Percentiles rank a stretch among this genome's conserved stretches.
phyloP scores from a whole-genome alignment of 2,888 invertebrate genomes.

The Clitarchus hookeri region DNA sequence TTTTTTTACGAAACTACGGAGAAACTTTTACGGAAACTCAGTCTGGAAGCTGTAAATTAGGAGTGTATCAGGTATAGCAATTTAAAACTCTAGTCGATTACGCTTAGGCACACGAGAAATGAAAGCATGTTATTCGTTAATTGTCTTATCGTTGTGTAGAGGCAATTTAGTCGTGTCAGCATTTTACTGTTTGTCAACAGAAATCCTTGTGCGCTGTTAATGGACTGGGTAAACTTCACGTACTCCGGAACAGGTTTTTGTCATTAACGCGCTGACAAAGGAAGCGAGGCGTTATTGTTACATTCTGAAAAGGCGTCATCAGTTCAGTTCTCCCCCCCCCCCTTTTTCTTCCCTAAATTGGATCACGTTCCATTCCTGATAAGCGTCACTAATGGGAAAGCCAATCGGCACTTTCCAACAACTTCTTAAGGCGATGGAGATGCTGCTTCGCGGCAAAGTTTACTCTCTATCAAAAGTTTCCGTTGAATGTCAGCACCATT shows the following conservation, averaged over 20 bases:
- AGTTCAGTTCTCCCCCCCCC: not conserved
- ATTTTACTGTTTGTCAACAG: not conserved
- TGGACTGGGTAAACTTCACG: not conserved
- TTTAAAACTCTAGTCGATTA: too few relatives aligned
- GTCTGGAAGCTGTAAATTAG: not conserved
- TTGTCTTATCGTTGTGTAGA: not conserved
- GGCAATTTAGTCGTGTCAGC: not conserved
- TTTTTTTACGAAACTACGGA: not conserved
- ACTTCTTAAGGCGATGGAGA: not conserved
- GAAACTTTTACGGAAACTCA: not conserved
- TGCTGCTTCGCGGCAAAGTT: not conserved
- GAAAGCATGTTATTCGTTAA: not conserved
- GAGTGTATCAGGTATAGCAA: not conserved
- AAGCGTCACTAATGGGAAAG: not conserved
- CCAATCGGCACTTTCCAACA: not conserved
- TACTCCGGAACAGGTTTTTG: constrained; percentile 2
- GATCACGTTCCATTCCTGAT: not conserved
- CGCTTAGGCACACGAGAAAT: not conserved
- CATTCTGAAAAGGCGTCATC: not conserved
- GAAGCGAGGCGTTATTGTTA: not conserved
- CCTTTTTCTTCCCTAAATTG: too few relatives aligned
- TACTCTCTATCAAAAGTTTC: not conserved
- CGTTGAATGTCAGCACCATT: not conserved
- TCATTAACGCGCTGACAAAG: not conserved
- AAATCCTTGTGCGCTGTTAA: not conserved